phyloP scores from a whole-genome alignment of 2,888 invertebrate species.

The Lucinisca nassula region DNA sequence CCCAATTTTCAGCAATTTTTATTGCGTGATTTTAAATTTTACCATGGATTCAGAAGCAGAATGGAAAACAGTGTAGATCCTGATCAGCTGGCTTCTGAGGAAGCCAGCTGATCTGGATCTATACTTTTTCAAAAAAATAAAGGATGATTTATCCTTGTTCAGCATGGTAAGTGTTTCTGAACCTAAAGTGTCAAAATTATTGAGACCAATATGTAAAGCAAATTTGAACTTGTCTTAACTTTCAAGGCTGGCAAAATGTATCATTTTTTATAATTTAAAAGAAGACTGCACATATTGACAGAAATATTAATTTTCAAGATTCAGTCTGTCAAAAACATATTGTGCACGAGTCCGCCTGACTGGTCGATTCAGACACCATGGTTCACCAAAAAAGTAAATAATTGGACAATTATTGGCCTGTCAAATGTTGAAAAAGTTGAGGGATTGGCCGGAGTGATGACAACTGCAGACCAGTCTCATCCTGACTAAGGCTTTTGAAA shows the following conservation, averaged over 20 bases:
- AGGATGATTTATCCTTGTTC: too few relatives aligned
- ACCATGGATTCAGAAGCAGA: too few relatives aligned
- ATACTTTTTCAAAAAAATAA: too few relatives aligned
- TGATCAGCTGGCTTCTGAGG: too few relatives aligned
- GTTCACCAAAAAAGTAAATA: not conserved
- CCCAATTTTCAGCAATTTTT: too few relatives aligned
- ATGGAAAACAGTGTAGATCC: too few relatives aligned
- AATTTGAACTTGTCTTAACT: not conserved
- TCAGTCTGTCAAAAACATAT: not conserved
- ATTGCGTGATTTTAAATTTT: too few relatives aligned
- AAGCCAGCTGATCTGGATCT: too few relatives aligned
- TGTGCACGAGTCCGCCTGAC: not conserved
- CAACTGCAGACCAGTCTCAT: not conserved
- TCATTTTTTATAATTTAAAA: not conserved
- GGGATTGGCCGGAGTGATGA: not conserved
- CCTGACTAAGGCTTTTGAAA: not conserved
- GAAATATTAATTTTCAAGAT: not conserved
- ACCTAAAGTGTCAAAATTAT: not conserved
- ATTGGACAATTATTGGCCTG: constrained; percentile 7
- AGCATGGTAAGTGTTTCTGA: too few relatives aligned
- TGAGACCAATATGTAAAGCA: not conserved
- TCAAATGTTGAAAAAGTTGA: not conserved
- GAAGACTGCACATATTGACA: not conserved
- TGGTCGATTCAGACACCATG: not conserved
- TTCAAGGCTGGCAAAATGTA: not conserved